phyloP scores from a whole-genome alignment of 2,888 invertebrate species.

The Sthenelais limicola region DNA sequence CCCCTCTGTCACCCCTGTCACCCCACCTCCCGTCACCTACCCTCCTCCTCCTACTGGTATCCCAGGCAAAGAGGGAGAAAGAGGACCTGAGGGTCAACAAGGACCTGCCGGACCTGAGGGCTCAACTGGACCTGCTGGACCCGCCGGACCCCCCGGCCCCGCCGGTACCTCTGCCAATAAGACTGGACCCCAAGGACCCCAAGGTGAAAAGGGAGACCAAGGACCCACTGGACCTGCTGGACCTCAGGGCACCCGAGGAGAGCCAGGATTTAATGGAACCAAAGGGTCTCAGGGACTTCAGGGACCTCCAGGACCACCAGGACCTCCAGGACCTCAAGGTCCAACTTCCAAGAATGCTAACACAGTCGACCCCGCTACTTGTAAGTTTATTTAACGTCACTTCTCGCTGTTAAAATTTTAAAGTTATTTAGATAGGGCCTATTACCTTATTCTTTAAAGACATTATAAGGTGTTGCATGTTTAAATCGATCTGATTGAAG shows the following conservation, averaged over 20 bases:
- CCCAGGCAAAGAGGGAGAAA: slow-evolving; percentile 6
- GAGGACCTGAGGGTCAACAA: too few relatives aligned
- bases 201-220: slow-evolving; percentile 4
- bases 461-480: too few relatives aligned
- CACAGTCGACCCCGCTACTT: neutral
- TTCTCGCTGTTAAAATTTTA: too few relatives aligned
- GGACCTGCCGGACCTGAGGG: slow-evolving; percentile 10
- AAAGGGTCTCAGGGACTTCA: slow-evolving; percentile 12
- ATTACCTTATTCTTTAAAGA: too few relatives aligned
- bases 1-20: slow-evolving; percentile 1
- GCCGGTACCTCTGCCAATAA: neutral
- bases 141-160: neutral
- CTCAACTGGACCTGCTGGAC: slow-evolving; percentile 3
- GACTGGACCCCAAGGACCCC: slow-evolving; percentile 32
- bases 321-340: slow-evolving; percentile 30
- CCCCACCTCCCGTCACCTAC: slow-evolving; percentile 15
- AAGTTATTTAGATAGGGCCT: too few relatives aligned
- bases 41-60: slow-evolving; percentile 22
- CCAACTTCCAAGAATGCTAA: neutral
- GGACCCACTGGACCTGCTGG: slow-evolving; percentile 3
- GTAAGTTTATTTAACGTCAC: too few relatives aligned
- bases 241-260: neutral
- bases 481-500: too few relatives aligned
- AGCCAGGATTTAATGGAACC: neutral
- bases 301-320: slow-evolving; percentile 15